Evolutionary conservation across 2,888 invertebrate genomes (phyloP).

Genomic region (Polydrusus cervinus): DNA sequence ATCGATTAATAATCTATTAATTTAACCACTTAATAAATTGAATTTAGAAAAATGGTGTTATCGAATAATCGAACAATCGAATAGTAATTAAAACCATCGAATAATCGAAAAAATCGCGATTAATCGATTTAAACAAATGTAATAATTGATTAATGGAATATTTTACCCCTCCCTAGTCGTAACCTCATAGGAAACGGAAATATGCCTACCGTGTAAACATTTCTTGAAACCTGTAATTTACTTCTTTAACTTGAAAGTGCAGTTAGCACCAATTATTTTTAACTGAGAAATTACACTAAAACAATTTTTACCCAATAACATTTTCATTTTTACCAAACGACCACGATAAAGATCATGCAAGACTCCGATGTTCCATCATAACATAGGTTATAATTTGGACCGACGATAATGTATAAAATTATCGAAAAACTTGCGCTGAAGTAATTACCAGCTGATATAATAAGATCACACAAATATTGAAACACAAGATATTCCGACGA

Average conservation of each 20-base stretch:
- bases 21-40: no score
- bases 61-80: no score
- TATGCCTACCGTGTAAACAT: no score
- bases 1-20: no score
- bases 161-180: no score
- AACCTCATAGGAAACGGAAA: no score
- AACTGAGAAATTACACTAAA: not conserved
- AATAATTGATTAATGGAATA: no score
- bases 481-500: constrained; percentile 41
- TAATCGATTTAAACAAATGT: no score
- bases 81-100: no score
- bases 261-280: not conserved
- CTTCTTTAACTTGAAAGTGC: not conserved
- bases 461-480: constrained; percentile 53
- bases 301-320: not conserved
- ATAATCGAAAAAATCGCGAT: no score
- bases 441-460: constrained; percentile 33
- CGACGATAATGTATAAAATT: constrained; percentile 25
- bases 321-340: not conserved
- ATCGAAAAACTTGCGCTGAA: constrained; percentile 27
- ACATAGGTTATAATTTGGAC: constrained; percentile 19
- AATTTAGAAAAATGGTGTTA: no score
- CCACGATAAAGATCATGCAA: not conserved
- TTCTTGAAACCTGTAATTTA: not conserved
- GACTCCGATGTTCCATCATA: constrained; percentile 4